Evolutionary conservation across 2,113 vertebrate species (phyloP), one percentile per base, ranked within the genome.

Genomic region (Manacus vitellinus): DNA sequence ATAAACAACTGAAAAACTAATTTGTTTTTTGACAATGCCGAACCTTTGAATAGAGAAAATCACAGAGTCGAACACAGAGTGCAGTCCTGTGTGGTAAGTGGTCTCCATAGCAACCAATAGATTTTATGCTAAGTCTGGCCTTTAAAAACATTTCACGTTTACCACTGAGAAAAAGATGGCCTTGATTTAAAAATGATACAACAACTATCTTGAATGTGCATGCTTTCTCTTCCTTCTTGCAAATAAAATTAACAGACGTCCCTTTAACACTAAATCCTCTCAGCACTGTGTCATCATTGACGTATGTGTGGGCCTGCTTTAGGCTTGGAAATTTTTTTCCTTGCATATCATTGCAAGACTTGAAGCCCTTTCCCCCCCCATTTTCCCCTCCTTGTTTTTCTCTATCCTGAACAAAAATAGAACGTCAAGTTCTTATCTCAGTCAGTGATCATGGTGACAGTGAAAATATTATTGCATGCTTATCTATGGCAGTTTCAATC

Each of bases 81-180:
- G 92, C 97, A 97, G 98, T 98, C 98, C 98, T 98, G 98, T 98
- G 98, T 98, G 98, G 98, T 98, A 98, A 98, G 98, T 98, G 97
- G 98, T 98, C 97, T 98, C 98, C 98, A 98, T 98, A 96, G 98
- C 97, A 98, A 98, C 98, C 97, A 97, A 98, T 98, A 98, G 98
- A 98, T 98, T 98, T 98, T 98, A 98, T 98, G 98, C 98, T 98
- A 98, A 98, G 98, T 98, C 98, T 98, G 98, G 98, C 98, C 98
- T 98, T 98, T 98, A 98, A 98, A 98, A 98, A 98, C 98, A 98
- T 98, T 98, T 98, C 98, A 98, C 98, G 98, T 98, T 98, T 98
- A 97, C 97, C 97, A 98, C 97, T 82, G 93, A 98, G 98, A 98
- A 98, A 98, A 98, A 98, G 98, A 98, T 98, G 98, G 98, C 98